Conservation (phyloP, 2,113 vertebrate species). For the Chauna torquata region DNA sequence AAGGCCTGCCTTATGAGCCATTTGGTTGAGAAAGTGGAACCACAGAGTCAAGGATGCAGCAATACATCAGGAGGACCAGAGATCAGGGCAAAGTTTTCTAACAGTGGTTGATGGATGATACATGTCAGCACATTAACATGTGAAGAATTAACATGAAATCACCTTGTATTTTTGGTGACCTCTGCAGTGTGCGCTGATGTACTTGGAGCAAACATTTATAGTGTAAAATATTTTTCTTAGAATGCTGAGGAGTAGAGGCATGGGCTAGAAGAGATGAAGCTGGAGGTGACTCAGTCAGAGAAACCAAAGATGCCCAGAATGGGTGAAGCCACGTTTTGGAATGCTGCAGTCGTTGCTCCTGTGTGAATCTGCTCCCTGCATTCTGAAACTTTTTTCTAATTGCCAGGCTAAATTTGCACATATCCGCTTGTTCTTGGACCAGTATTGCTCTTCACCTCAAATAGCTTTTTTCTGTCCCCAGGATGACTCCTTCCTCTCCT, state of each 20-base stretch:
- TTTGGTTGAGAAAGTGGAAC: background rate
- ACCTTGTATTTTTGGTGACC: background rate
- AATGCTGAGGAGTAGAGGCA: background rate
- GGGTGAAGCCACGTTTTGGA: background rate
- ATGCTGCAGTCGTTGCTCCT: background rate
- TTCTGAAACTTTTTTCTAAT: background rate
- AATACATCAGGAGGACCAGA: background rate
- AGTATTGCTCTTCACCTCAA: background rate
- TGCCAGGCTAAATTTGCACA: background rate
- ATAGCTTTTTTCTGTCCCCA: background rate
- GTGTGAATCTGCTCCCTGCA: background rate
- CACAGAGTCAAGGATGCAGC: background rate
- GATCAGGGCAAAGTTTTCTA: background rate
- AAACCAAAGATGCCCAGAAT: background rate
- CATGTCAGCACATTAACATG: background rate
- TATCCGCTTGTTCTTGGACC: background rate
- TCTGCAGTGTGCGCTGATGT: background rate
- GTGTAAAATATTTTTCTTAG: background rate
- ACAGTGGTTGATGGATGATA: background rate
- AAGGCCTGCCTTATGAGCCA: accelerated
- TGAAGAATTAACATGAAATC: background rate
- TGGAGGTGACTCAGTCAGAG: background rate
- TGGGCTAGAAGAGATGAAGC: background rate
- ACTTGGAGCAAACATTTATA: background rate
- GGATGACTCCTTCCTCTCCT: background rate